Evolutionary conservation across 2,888 invertebrate species (phyloP), one percentile per base, ranked within the genome.

Genomic region (Antheraea assamensis): DNA sequence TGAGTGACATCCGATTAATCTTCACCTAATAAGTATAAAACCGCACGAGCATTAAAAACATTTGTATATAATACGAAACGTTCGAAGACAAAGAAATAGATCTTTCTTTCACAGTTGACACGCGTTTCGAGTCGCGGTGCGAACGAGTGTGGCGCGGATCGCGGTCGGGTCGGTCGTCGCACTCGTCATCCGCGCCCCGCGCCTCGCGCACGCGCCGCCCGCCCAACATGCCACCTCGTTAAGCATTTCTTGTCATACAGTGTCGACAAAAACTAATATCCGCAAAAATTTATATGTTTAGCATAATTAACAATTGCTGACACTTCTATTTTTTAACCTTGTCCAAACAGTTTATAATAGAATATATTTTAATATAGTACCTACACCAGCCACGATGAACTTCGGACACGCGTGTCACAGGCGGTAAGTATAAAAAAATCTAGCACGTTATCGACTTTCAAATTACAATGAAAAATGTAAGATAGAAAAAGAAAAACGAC

Each of bases 121-220:
- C 90, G 88, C 87, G 82, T 81, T 73, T 71, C 74, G 83, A 82
- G 87, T 87, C 84, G 81, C 87, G 86, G 86, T 86, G 90, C 88
- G 85, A 88, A 88, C 90, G 88, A 87, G 90, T 92, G 88, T 92
- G 92, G 85, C 88, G 85, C 84, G 86, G 85, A 79, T 81, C 83
- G 78, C 81, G 78, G 79, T 75, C 76, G 87, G 84, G 10, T 64
- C 61, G 61, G 61, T 64, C 61, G 61, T 64, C 61, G 61, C 61
- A 64, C 61, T 86, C 85, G 83, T 85, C 77, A 73, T 81, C 81
- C 83, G 80, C 84, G 80, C 80, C 83, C 83, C 87, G 83, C 85
- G 76, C 86, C 77, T 86, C 88, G 90, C 89, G 89, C 89, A 88
- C 88, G 88, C 90, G 89, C 86, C 87, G 88, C 92, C 89, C 86